Percentiles rank a stretch among this genome's conserved stretches.
Evolutionary conservation across 2,113 vertebrate species (phyloP).

Genomic region (Hirundichthys speculiger): DNA sequence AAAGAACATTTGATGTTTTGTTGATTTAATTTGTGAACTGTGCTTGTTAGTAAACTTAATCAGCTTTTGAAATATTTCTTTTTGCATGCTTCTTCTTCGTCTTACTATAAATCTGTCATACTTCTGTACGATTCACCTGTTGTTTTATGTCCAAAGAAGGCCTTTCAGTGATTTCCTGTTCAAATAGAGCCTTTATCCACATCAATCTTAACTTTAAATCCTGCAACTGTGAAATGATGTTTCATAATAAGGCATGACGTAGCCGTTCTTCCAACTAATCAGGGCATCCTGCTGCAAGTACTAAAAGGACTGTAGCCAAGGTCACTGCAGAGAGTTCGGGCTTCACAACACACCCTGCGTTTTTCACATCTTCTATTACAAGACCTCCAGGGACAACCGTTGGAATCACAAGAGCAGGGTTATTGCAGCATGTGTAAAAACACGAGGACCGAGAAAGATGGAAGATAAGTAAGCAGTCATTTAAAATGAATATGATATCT

Average conservation of each 20-base stretch:
- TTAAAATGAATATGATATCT: constrained; percentile 22
- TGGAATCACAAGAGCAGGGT: no score
- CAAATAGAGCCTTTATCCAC: constrained; percentile 10
- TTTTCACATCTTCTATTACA: constrained; percentile 14
- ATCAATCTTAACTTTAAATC: constrained; percentile 21
- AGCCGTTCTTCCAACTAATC: constrained; percentile 17
- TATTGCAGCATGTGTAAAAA: no score
- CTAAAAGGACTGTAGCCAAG: constrained; percentile 30
- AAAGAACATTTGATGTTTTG: no score
- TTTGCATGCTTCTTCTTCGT: no score
- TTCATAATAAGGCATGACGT: constrained; percentile 25
- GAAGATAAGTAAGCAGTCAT: constrained; percentile 15
- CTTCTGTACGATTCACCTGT: not conserved
- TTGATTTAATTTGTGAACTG: no score
- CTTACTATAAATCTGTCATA: no score
- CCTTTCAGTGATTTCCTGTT: constrained; percentile 8
- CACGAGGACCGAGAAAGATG: not conserved
- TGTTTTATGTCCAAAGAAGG: not conserved
- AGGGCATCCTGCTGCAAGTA: constrained; percentile 9
- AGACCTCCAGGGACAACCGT: constrained; percentile 1
- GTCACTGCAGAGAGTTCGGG: constrained; percentile 33
- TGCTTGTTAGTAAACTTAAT: no score
- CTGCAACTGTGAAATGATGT: constrained; percentile 22
- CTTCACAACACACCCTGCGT: constrained; percentile 3
- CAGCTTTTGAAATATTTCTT: no score